phyloP scores from a whole-genome alignment of 2,797 vertebrate species.

The Vultur gryphus region DNA sequence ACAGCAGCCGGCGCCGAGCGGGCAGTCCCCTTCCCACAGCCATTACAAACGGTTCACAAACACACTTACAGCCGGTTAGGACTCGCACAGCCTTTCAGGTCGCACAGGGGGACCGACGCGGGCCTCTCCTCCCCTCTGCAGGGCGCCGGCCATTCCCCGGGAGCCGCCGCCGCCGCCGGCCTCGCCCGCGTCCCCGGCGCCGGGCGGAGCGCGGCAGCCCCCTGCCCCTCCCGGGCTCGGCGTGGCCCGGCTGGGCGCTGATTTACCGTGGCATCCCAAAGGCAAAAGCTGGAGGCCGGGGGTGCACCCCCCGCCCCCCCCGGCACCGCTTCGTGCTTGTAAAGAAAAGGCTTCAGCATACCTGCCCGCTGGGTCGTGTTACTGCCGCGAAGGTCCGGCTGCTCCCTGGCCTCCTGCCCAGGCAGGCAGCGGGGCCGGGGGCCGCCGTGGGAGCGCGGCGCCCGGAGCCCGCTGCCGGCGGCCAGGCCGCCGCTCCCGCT shows the following conservation, averaged over 20 bases:
- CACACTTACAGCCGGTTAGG: not conserved
- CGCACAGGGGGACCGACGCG: not conserved
- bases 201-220: not conserved
- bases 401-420: not conserved
- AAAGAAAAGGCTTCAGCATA: not conserved
- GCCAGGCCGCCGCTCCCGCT: not conserved
- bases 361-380: not conserved
- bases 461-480: not conserved
- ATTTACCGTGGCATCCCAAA: not conserved
- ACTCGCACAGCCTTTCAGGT: not conserved
- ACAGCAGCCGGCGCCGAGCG: too few relatives aligned
- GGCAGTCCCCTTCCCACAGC: not conserved
- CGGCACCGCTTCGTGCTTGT: not conserved
- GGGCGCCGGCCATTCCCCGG: not conserved
- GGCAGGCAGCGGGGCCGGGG: not conserved
- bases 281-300: too few relatives aligned
- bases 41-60: fast-evolving
- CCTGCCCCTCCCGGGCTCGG: not conserved
- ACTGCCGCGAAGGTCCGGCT: not conserved
- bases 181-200: not conserved
- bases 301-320: too few relatives aligned
- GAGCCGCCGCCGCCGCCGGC: not conserved
- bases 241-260: not conserved
- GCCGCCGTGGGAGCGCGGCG: not conserved
- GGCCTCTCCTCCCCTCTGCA: not conserved